A percentile compares a stretch with the other conserved stretches of the same genome.
phyloP scores from a whole-genome alignment of 1,140 invertebrate genomes.

The Philopotamus ludificatus region DNA sequence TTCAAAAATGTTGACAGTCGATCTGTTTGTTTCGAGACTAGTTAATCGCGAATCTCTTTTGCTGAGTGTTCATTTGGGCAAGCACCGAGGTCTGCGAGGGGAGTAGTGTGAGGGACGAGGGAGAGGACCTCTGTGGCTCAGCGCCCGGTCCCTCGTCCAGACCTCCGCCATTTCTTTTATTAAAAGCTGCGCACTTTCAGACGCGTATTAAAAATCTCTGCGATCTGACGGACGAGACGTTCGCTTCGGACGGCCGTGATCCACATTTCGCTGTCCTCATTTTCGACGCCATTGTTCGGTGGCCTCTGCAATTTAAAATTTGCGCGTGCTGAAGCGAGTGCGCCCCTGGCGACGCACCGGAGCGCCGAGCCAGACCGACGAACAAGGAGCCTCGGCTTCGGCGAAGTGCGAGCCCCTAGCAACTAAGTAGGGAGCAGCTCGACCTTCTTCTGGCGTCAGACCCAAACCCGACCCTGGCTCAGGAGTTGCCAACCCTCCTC shows the following conservation, averaged over 20 bases:
- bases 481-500: constrained; percentile 12
- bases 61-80: no score
- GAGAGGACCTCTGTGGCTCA: neutral
- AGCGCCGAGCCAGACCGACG: constrained; percentile 6
- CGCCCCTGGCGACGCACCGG: constrained; percentile 7
- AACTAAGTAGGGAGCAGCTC: constrained; percentile 26
- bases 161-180: neutral
- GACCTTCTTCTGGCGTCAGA: constrained; percentile 34
- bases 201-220: neutral
- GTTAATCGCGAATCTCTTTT: no score
- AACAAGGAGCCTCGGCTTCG: constrained; percentile 12
- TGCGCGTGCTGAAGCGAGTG: no score
- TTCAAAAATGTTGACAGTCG: no score
- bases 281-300: neutral
- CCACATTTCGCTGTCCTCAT: no score
- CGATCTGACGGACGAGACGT: neutral
- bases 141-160: neutral
- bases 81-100: neutral
- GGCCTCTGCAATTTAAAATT: no score
- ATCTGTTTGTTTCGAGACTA: no score
- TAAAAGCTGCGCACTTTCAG: neutral
- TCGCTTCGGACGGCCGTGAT: no score
- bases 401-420: constrained; percentile 4
- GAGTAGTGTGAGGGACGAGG: neutral
- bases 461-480: constrained; percentile 15